These are phyloP conservation scores for Pheosia gnoma DNA, from an alignment of 2,888 invertebrate species.

Conservation along the genomic window DNA sequence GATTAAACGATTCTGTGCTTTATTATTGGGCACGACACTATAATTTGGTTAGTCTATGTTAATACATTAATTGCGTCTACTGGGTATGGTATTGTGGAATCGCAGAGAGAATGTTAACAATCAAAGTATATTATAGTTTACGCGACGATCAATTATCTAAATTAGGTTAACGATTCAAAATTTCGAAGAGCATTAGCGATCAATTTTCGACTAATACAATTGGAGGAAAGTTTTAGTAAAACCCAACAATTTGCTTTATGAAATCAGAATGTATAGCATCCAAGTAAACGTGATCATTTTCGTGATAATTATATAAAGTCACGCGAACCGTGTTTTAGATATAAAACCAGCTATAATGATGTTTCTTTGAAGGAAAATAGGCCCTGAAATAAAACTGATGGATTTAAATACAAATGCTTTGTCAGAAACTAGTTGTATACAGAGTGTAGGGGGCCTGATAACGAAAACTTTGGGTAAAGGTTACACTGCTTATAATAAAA, in stretches of 20 bases:
- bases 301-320: slow-evolving; percentile 75
- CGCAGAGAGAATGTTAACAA: not conserved
- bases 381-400: slow-evolving; percentile 5
- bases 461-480: no score
- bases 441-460: no score
- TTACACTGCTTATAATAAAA: no score
- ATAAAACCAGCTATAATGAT: slow-evolving; percentile 44
- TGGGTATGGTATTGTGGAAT: not conserved
- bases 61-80: no score
- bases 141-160: slow-evolving; percentile 29
- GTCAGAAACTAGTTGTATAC: no score
- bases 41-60: no score
- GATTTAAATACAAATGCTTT: no score
- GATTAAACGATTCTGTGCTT: no score
- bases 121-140: not conserved
- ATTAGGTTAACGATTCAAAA: slow-evolving; percentile 69
- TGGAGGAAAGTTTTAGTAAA: slow-evolving; percentile 74
- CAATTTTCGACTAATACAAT: slow-evolving; percentile 77
- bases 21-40: no score
- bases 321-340: slow-evolving; percentile 70
- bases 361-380: slow-evolving; percentile 43
- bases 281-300: slow-evolving; percentile 67
- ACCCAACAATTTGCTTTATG: slow-evolving; percentile 80
- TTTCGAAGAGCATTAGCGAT: slow-evolving; percentile 75
- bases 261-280: slow-evolving; percentile 71